Evolutionary conservation across 2,888 invertebrate species (phyloP).

Genomic region (Campopleginae sp.): DNA sequence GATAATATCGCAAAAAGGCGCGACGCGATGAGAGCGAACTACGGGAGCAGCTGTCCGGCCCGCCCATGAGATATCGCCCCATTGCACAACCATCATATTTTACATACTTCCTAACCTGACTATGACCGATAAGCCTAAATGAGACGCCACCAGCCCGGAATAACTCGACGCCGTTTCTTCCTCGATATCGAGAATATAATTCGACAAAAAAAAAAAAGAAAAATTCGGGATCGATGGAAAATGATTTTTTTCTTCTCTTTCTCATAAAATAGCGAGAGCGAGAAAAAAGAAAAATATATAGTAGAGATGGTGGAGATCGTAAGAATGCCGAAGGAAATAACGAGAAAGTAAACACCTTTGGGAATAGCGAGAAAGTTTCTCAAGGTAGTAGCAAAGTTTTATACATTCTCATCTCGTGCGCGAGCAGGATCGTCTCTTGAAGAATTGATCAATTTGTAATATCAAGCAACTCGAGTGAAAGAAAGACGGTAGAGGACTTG

Average conservation of each 20-base stretch:
- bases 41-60: constrained; percentile 23
- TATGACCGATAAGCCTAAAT: constrained; percentile 51
- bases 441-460: constrained; percentile 59
- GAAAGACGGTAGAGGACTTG: neutral
- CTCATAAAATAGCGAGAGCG: too few relatives aligned
- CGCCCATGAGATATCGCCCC: constrained; percentile 57
- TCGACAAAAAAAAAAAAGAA: neutral
- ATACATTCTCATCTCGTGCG: constrained; percentile 56
- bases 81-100: constrained; percentile 56
- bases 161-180: constrained; percentile 42
- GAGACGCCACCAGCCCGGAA: constrained; percentile 5
- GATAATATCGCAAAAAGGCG: constrained; percentile 56
- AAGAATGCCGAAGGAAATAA: constrained; percentile 6
- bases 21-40: constrained; percentile 23
- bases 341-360: constrained; percentile 35
- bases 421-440: constrained; percentile 55
- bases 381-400: constrained; percentile 35
- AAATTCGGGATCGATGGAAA: too few relatives aligned
- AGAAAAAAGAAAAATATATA: constrained; percentile 10
- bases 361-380: constrained; percentile 56
- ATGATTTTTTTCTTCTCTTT: neutral
- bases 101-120: constrained; percentile 51
- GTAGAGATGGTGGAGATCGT: constrained; percentile 20
- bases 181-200: neutral
- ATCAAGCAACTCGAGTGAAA: constrained; percentile 3